Evolutionary conservation across 2,888 invertebrate genomes (phyloP).

Genomic region (Netelia virgata): DNA sequence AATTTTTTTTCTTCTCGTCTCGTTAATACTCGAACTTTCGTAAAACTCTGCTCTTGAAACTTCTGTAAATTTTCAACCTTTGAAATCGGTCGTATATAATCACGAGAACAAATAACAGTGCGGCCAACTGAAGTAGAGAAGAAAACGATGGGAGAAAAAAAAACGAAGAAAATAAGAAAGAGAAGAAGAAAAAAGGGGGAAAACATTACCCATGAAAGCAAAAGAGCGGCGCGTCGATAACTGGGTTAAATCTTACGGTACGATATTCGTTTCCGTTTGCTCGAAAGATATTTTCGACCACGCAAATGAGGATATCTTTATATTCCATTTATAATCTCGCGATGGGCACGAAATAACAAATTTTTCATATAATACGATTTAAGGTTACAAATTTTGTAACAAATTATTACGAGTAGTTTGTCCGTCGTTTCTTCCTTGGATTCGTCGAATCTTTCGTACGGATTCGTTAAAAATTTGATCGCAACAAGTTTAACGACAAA

Average conservation of each 20-base stretch:
- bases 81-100: conserved; percentile 3
- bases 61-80: conserved; percentile 46
- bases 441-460: no score
- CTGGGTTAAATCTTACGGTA: neutral
- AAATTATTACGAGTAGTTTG: no score
- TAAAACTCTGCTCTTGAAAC: conserved; percentile 34
- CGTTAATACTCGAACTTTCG: conserved; percentile 55
- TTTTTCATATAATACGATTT: no score
- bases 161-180: no score
- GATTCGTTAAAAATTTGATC: no score
- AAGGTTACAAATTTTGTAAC: no score
- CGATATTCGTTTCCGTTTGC: neutral
- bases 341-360: no score
- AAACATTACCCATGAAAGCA: neutral
- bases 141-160: conserved; percentile 10
- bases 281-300: neutral
- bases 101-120: conserved; percentile 16
- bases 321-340: no score
- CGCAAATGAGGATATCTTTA: neutral
- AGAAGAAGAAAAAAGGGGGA: no score
- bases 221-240: neutral
- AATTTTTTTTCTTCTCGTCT: conserved; percentile 42
- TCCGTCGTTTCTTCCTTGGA: no score
- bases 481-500: no score
- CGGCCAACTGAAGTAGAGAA: neutral